Conservation (phyloP, 2,888 invertebrate genomes). For the Zygothrica quintamaculata region DNA sequence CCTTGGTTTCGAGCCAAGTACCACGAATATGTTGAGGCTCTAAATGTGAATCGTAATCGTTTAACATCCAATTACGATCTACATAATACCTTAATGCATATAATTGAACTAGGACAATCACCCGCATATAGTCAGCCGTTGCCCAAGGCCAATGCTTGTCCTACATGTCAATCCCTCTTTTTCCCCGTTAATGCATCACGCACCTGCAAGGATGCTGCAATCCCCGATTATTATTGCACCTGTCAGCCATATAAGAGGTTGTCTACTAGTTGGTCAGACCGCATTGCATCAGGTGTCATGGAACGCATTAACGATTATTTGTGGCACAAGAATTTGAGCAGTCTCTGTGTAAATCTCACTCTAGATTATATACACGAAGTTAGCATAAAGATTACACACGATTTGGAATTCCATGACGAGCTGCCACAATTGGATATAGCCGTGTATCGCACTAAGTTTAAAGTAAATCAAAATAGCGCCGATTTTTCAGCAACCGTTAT, state of each 20-base stretch:
- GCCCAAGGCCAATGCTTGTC: constrained; percentile 86
- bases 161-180: constrained; percentile 88
- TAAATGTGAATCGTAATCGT: constrained; percentile 87
- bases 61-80: constrained; percentile 90
- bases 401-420: constrained; percentile 22
- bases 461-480: constrained; percentile 87
- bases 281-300: constrained; percentile 48
- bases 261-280: constrained; percentile 21
- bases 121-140: constrained; percentile 54
- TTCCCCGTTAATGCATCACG: constrained; percentile 86
- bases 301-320: constrained; percentile 59
- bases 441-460: constrained; percentile 85
- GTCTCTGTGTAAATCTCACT: constrained; percentile 45
- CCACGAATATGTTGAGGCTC: constrained; percentile 85
- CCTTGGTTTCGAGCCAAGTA: constrained; percentile 86
- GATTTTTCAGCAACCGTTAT: constrained; percentile 89
- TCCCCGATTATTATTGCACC: constrained; percentile 90
- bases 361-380: constrained; percentile 54
- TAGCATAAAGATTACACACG: constrained; percentile 39
- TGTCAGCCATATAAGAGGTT: constrained; percentile 84
- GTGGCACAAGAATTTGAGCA: constrained; percentile 42
- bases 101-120: constrained; percentile 85
- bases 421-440: constrained; percentile 18
- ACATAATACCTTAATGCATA: constrained; percentile 88
- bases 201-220: constrained; percentile 88